Conservation (phyloP, 2,888 invertebrate species). For the Drosophila merina region DNA sequence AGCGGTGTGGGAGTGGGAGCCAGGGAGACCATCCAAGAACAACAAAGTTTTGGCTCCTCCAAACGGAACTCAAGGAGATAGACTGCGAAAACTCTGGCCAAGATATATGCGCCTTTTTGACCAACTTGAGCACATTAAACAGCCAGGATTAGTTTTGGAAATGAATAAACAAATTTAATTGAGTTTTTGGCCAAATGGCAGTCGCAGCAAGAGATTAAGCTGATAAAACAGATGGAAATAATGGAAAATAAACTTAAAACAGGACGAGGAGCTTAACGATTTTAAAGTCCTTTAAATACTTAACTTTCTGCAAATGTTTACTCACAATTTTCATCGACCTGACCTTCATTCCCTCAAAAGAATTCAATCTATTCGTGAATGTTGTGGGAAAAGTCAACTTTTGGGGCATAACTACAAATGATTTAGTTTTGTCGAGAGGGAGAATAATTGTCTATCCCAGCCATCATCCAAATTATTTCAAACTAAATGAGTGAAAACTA, state of each 20-base stretch:
- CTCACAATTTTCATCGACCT: slow-evolving; percentile 18
- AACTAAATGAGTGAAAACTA: slow-evolving; percentile 68
- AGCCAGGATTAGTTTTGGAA: slow-evolving; percentile 65
- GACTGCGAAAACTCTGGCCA: slow-evolving; percentile 3
- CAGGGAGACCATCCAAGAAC: slow-evolving; percentile 11
- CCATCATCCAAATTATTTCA: slow-evolving; percentile 44
- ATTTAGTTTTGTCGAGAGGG: slow-evolving; percentile 44
- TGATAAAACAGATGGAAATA: slow-evolving; percentile 13
- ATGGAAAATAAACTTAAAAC: slow-evolving; percentile 11
- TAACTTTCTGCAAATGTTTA: background rate
- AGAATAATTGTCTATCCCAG: slow-evolving; percentile 1
- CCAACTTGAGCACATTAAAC: slow-evolving; percentile 64
- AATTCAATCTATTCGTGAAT: slow-evolving; percentile 41
- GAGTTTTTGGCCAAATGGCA: slow-evolving; percentile 22
- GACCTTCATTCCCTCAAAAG: slow-evolving; percentile 38
- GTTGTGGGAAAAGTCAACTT: slow-evolving; percentile 51
- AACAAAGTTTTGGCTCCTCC: slow-evolving; percentile 30
- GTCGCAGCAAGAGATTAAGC: slow-evolving; percentile 7
- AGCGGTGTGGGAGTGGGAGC: slow-evolving; percentile 7
- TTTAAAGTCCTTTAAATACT: background rate
- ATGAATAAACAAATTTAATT: slow-evolving; percentile 55
- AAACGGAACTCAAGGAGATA: slow-evolving; percentile 1
- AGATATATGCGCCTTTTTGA: slow-evolving; percentile 36
- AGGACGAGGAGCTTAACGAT: background rate
- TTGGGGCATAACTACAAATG: slow-evolving; percentile 63